A percentile compares a stretch with the other conserved stretches of the same genome.
Conservation (phyloP, 2,888 invertebrate genomes). For the Argyra leucocephala region DNA sequence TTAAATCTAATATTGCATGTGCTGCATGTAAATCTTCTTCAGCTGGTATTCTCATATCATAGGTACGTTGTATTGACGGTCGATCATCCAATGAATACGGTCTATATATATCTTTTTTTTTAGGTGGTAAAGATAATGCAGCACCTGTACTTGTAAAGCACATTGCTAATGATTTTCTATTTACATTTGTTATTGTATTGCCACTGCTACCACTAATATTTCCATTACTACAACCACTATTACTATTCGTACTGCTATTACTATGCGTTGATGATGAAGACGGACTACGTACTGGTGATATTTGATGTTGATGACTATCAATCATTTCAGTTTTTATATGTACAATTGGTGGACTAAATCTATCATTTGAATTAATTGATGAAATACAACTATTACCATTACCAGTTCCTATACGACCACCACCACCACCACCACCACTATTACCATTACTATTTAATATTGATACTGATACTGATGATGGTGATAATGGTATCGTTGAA, state of each 20-base stretch:
- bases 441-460: conserved; percentile 44
- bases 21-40: conserved; percentile 80
- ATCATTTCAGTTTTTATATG: conserved; percentile 37
- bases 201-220: not conserved
- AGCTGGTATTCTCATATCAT: conserved; percentile 52
- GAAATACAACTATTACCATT: conserved; percentile 28
- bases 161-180: conserved; percentile 64
- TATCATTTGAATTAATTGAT: conserved; percentile 28
- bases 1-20: conserved; percentile 79
- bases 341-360: conserved; percentile 37
- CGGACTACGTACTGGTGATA: not conserved
- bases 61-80: conserved; percentile 45
- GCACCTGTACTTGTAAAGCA: conserved; percentile 78
- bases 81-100: conserved; percentile 74
- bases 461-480: conserved; percentile 40
- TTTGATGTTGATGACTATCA: conserved; percentile 16
- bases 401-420: conserved; percentile 14
- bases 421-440: conserved; percentile 46
- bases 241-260: not conserved
- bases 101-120: conserved; percentile 83
- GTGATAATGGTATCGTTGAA: conserved; percentile 23
- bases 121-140: conserved; percentile 74
- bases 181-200: conserved; percentile 22
- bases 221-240: not conserved
- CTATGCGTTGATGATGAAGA: conserved; percentile 1